Conservation (phyloP, 1,140 invertebrate genomes). For the Bombus fervidus region DNA sequence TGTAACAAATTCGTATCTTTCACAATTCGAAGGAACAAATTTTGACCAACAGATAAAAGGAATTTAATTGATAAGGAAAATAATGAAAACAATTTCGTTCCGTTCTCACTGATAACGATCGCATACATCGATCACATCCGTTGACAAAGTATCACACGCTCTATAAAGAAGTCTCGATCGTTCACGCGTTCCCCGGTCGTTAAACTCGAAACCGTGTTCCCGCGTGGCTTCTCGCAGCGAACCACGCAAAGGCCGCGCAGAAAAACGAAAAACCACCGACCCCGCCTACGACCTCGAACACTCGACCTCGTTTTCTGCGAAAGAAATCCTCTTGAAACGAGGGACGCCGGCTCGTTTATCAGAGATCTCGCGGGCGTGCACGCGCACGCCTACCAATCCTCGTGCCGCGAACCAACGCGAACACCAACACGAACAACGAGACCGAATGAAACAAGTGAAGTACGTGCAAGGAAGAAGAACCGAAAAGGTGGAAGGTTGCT, state of each 20-base stretch:
- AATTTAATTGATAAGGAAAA: not conserved
- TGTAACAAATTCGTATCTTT: no score
- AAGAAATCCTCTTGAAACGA: constrained; percentile 76
- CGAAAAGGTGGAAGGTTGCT: constrained; percentile 1
- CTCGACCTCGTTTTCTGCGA: constrained; percentile 67
- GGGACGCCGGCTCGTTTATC: constrained; percentile 80
- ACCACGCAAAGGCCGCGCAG: not conserved
- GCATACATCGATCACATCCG: not conserved
- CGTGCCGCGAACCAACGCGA: constrained; percentile 32
- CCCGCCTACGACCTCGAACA: constrained; percentile 72
- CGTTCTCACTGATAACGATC: no score
- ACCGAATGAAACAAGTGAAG: not conserved
- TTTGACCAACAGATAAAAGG: not conserved
- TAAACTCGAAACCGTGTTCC: not conserved
- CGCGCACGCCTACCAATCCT: constrained; percentile 70
- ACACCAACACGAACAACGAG: constrained; percentile 7
- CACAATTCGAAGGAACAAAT: no score
- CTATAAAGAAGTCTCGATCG: not conserved
- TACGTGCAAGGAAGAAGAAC: not conserved
- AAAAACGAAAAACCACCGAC: constrained; percentile 54
- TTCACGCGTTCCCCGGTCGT: not conserved
- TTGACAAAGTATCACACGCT: not conserved
- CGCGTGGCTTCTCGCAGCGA: not conserved
- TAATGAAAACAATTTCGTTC: not conserved
- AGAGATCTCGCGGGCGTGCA: constrained; percentile 71